Conservation (phyloP, 1,140 invertebrate species). For the Phortica variegata region DNA sequence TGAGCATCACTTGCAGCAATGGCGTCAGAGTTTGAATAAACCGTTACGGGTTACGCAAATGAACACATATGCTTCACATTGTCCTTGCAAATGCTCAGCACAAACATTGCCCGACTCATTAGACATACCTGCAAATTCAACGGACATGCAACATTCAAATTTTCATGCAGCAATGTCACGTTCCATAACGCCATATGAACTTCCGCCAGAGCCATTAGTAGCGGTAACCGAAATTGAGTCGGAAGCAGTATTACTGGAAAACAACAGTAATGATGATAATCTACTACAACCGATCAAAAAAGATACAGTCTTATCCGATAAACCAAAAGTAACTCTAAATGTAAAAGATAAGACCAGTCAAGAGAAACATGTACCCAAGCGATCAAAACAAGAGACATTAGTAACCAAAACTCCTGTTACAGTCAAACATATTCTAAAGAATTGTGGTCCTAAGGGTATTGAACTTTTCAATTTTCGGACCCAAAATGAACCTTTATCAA, state of each 20-base stretch:
- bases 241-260: too few relatives aligned
- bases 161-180: background rate
- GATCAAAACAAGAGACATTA: too few relatives aligned
- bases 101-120: background rate
- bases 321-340: background rate
- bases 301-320: too few relatives aligned
- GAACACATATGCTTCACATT: too few relatives aligned
- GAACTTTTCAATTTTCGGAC: constrained; percentile 29
- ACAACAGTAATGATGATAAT: too few relatives aligned
- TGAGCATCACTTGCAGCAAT: constrained; percentile 43
- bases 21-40: constrained; percentile 39
- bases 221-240: too few relatives aligned
- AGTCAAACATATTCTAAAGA: constrained; percentile 35
- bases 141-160: constrained; percentile 8
- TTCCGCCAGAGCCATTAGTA: too few relatives aligned
- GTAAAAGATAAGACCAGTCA: background rate
- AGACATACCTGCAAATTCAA: constrained; percentile 1
- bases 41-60: constrained; percentile 22
- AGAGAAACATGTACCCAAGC: background rate
- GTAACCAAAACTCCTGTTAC: too few relatives aligned
- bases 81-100: too few relatives aligned
- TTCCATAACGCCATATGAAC: too few relatives aligned
- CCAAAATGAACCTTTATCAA: constrained; percentile 27
- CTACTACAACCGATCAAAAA: too few relatives aligned
- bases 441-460: constrained; percentile 24